phyloP scores from a whole-genome alignment of 2,113 vertebrate genomes.

The Megaceryle torquata region DNA sequence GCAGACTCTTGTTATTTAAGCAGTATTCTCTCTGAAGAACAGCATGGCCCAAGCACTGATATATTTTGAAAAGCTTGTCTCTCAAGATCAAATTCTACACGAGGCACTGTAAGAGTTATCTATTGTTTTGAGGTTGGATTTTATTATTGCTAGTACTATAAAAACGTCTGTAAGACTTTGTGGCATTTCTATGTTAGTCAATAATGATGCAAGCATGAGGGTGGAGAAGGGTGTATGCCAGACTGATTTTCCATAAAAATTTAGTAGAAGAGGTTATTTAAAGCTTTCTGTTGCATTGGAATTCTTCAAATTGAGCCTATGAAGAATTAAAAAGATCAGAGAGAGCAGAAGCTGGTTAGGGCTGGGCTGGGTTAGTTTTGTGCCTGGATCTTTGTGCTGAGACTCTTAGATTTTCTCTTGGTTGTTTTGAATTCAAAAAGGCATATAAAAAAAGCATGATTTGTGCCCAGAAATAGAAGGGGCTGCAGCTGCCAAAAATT shows the following conservation, averaged over 20 bases:
- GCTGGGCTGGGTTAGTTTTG: not conserved
- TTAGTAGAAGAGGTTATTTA: not conserved
- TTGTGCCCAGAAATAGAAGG: not conserved
- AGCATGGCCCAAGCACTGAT: not conserved
- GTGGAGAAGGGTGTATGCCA: not conserved
- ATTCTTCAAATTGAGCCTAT: not conserved
- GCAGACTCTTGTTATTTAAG: not conserved
- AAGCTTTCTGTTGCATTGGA: not conserved
- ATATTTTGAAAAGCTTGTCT: not conserved
- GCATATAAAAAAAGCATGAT: not conserved
- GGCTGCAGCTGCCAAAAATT: not conserved
- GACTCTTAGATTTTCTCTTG: not conserved
- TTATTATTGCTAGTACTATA: not conserved
- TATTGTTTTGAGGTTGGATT: not conserved
- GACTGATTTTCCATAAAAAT: not conserved
- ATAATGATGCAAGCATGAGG: not conserved
- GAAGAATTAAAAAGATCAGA: not conserved
- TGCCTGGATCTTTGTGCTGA: not conserved
- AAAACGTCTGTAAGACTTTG: not conserved
- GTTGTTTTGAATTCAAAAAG: not conserved
- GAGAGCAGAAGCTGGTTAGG: not conserved
- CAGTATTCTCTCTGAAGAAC: not conserved
- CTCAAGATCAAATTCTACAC: not conserved
- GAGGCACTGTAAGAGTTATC: not conserved
- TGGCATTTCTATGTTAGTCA: not conserved